Evolutionary conservation across 2,113 vertebrate species (phyloP), one percentile per base, ranked within the genome.

Genomic region (Pygoscelis adeliae): DNA sequence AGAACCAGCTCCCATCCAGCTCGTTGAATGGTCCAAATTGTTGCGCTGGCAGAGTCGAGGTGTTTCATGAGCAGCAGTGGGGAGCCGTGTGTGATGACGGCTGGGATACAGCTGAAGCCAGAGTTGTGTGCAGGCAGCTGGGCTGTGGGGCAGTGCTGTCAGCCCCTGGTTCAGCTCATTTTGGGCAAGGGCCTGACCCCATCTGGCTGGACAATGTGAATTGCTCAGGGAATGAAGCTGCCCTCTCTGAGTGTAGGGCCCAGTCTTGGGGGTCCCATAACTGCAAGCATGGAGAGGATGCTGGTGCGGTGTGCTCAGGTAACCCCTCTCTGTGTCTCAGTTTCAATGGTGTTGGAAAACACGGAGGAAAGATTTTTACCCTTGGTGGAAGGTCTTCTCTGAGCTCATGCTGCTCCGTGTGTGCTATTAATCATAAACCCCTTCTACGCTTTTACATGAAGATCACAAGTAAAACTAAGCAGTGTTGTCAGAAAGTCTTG

Each of bases 61-160:
- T 99, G 81, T 96, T 99, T 25, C 98, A 99, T 95, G 98, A 99
- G 90, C 98, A 98, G 87, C 98, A 98, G 29, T 99, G 99, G 99
- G 99, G 99, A 36, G 99, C 99, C 0, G 98, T 99, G 78, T 99
- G 99, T 46, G 99, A 99, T 13, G 99, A 99, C 2, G 95, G 98
- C 59, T 99, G 99, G 71, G 98, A 98, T 84, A 97, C 98, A 72
- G 98, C 98, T 67, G 97, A 99, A 63, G 99, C 99, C 69, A 98
- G 97, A 0, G 96, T 97, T 4, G 90, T 97, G 25, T 98, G 96
- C 90, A 66, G 61, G 69, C 96, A 97, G 59, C 91, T 97, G 7
- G 91, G 91, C 77, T 97, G 96, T 4, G 94, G 97, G 0, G 2
- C 82, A 3, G 94, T 84, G 1, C 21, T 94, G 3, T 83, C 67